phyloP scores from a whole-genome alignment of 2,113 vertebrate species.

The Nerophis ophidion region DNA sequence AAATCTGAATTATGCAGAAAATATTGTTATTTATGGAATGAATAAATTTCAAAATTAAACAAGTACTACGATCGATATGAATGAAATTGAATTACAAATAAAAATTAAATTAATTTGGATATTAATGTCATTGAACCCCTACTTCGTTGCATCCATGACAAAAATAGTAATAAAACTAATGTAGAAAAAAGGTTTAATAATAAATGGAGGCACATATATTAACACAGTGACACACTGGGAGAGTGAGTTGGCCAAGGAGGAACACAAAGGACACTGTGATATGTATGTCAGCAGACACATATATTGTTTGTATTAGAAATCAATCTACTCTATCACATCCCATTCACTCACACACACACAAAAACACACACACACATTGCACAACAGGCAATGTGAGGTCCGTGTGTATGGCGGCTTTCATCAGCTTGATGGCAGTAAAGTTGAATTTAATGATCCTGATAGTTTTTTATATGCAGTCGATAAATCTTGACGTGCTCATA shows the following conservation, averaged over 20 bases:
- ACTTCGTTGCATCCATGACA: too few species aligned
- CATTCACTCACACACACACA: slow-evolving; percentile 33
- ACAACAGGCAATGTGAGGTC: slow-evolving; percentile 45
- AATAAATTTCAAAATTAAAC: too few species aligned
- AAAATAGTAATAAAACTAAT: too few species aligned
- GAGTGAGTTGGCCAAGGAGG: slow-evolving; percentile 48
- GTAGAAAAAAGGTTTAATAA: too few species aligned
- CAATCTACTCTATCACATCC: slow-evolving; percentile 68
- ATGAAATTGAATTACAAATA: too few species aligned
- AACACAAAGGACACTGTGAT: slow-evolving; percentile 57
- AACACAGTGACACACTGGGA: slow-evolving; percentile 2
- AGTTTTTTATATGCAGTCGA: slow-evolving; percentile 63
- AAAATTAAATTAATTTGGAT: too few species aligned
- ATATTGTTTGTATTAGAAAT: slow-evolving; percentile 61
- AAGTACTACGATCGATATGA: too few species aligned
- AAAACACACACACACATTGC: slow-evolving; percentile 17
- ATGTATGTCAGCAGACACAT: slow-evolving; percentile 56
- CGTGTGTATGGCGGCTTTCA: slow-evolving; percentile 65
- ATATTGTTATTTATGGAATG: too few species aligned
- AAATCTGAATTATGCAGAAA: too few species aligned
- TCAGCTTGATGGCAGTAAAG: slow-evolving; percentile 66
- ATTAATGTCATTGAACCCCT: too few species aligned
- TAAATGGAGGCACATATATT: too few species aligned
- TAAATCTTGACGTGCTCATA: slow-evolving; percentile 64
- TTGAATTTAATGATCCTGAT: slow-evolving; percentile 71